These are phyloP conservation scores for Paradoxurus hermaphroditus DNA, from an alignment of 2,113 vertebrate genomes.

Conservation along the genomic window DNA sequence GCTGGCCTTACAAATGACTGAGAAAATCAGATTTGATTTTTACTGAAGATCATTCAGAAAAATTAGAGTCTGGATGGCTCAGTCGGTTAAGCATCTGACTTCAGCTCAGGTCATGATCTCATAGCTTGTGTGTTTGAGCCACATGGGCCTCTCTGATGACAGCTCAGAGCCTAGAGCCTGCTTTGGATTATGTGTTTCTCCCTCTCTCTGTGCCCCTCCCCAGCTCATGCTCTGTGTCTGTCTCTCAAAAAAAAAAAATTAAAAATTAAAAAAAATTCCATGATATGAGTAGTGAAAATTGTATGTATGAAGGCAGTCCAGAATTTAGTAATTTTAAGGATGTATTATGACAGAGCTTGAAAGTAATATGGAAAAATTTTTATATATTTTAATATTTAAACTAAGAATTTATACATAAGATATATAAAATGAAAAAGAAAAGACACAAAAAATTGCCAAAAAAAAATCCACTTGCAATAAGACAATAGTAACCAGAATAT, in stretches of 20 bases:
- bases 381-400: background rate
- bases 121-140: too few species aligned
- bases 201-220: too few species aligned
- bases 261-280: background rate
- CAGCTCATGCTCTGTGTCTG: too few species aligned
- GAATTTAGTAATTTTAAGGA: background rate
- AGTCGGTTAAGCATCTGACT: too few species aligned
- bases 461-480: background rate
- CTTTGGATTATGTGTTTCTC: too few species aligned
- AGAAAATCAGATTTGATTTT: background rate
- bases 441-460: background rate
- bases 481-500: background rate
- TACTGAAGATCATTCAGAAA: background rate
- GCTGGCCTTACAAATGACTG: background rate
- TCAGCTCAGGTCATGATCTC: too few species aligned
- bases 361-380: background rate
- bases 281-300: background rate
- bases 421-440: background rate
- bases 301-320: background rate
- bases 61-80: background rate
- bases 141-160: too few species aligned
- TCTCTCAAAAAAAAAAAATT: too few species aligned
- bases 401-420: background rate
- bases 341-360: background rate
- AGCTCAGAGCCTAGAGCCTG: too few species aligned